Evolutionary conservation across 2,888 invertebrate genomes (phyloP).

Genomic region (Strigamia transsilvanica): DNA sequence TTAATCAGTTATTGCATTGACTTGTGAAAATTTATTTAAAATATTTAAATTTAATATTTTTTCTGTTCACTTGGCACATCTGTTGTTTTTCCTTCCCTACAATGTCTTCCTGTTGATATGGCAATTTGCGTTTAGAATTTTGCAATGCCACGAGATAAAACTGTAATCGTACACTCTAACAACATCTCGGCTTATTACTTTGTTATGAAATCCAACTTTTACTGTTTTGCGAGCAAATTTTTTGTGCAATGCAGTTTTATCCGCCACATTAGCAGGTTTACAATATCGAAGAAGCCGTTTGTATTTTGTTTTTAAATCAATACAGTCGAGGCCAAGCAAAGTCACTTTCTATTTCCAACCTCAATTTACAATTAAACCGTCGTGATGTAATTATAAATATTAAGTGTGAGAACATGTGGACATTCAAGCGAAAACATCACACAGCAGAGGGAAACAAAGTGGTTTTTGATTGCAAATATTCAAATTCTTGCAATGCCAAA

Average conservation of each 20-base stretch:
- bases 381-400: no score
- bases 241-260: neutral
- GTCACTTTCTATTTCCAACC: neutral
- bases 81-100: neutral
- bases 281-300: no score
- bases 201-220: neutral
- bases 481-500: no score
- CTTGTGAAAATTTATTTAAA: no score
- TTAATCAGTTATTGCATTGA: neutral
- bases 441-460: no score
- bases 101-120: neutral
- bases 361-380: no score
- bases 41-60: no score
- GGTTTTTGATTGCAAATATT: no score
- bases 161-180: neutral
- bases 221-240: neutral
- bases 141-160: neutral
- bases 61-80: neutral
- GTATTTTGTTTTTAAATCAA: no score
- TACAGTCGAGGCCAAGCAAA: neutral
- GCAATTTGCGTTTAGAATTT: neutral
- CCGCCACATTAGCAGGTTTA: neutral
- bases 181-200: neutral
- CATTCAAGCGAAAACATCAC: no score
- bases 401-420: no score